Evolutionary conservation across 1,140 invertebrate genomes (phyloP).

Genomic region (Cydia strobilella): DNA sequence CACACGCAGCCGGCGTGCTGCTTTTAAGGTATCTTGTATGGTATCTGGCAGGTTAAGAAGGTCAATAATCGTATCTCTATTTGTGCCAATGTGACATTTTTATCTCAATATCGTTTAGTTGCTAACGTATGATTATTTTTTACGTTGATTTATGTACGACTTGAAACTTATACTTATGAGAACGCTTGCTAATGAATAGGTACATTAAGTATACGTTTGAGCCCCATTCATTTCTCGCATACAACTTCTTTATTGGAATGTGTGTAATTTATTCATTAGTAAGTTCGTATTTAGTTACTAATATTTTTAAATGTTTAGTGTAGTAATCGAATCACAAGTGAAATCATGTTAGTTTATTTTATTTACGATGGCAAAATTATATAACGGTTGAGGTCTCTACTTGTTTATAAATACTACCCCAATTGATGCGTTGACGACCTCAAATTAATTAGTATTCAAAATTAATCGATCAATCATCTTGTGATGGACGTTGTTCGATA

Average conservation of each 20-base stretch:
- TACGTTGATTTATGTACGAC: constrained; percentile 27
- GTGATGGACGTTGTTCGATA: too few relatives aligned
- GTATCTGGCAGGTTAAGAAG: constrained; percentile 16
- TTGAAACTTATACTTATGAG: constrained; percentile 27
- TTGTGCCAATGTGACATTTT: constrained; percentile 29
- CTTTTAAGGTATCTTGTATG: not conserved
- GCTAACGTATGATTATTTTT: constrained; percentile 31
- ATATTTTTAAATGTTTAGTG: constrained; percentile 26
- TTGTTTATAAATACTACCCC: not conserved
- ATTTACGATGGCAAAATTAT: constrained; percentile 15
- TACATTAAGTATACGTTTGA: constrained; percentile 1
- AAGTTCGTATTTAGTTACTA: constrained; percentile 14
- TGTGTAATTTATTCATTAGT: constrained; percentile 28
- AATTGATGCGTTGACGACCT: not conserved
- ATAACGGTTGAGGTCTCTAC: not conserved
- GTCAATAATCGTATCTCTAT: constrained; percentile 27
- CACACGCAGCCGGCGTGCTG: too few relatives aligned
- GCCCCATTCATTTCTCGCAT: constrained; percentile 20
- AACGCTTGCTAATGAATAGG: constrained; percentile 17
- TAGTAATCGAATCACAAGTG: constrained; percentile 31
- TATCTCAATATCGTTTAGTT: constrained; percentile 32
- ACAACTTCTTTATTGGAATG: constrained; percentile 12
- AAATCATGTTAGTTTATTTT: constrained; percentile 30
- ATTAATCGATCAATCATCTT: too few relatives aligned
- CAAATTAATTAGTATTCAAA: too few relatives aligned